phyloP scores from a whole-genome alignment of 2,888 invertebrate species.

The Icerya purchasi region DNA sequence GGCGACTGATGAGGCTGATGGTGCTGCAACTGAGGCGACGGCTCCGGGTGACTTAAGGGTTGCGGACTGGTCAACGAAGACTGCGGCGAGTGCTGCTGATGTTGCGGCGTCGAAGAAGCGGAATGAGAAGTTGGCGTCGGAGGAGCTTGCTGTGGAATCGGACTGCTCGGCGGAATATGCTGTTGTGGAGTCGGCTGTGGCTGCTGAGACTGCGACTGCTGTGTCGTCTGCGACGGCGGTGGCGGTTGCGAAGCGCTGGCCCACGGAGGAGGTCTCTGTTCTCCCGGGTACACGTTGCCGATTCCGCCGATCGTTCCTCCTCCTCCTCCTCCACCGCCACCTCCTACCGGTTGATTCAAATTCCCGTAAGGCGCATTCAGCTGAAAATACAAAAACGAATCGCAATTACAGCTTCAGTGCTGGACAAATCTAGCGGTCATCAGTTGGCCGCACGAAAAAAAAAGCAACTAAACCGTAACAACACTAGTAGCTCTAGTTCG shows the following conservation, averaged over 20 bases:
- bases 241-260: constrained; percentile 11
- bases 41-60: constrained; percentile 5
- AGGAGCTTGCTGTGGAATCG: constrained; percentile 10
- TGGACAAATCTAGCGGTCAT: too few species aligned
- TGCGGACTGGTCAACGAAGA: constrained; percentile 12
- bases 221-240: constrained; percentile 8
- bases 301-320: background rate
- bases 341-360: background rate
- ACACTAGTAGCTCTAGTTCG: too few species aligned
- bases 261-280: constrained; percentile 5
- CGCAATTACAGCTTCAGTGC: too few species aligned
- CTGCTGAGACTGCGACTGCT: constrained; percentile 7
- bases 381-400: too few species aligned
- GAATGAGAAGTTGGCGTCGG: constrained; percentile 16
- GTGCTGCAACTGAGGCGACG: constrained; percentile 11
- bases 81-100: constrained; percentile 14
- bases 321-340: background rate
- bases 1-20: constrained; percentile 11
- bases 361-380: background rate
- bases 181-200: constrained; percentile 8
- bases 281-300: background rate
- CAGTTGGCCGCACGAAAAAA: too few species aligned
- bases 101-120: constrained; percentile 15
- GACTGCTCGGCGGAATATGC: constrained; percentile 12
- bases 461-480: too few species aligned